Base-by-base conservation (phyloP, 2,888 invertebrate species). In the Drosophila melanocephala region DNA sequence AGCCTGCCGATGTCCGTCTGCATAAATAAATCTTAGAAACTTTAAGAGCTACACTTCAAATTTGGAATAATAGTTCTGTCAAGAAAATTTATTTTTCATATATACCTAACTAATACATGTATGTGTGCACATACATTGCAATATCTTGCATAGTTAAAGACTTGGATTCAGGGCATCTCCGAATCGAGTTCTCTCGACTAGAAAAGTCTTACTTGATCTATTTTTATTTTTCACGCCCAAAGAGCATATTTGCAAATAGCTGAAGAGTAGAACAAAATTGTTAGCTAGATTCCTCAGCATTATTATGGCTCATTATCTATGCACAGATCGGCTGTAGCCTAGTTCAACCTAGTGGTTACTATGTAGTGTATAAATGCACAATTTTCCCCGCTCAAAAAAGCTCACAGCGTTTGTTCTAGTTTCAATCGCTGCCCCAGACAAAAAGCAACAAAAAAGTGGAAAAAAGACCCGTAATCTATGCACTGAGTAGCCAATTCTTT, bases 321-420 rank as follows among this genome's bases (percentile, higher is more conserved):
- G 55, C 62, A 47, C 12, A 55, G 55, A 59, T 66, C 55, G 55
- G 39, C 42, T 22, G 44, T 62, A 59, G 42, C 58, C 39, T 39
- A 52, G 62, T 56, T 58, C 19, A 30, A 44, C 28, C 2, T 33
- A n/a, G 16, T 33, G 14, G 44, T 60, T 60, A 2, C 16, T 32
- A 28, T 30, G 63, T 61, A n/a, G 26, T 30, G 26, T 5, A 19
- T 37, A 47, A 59, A 57, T 37, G 64, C 74, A 26, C 59, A 58
- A 78, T 79, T 68, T 76, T 26, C 39, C 6, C 35, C 56, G 60
- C 39, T 73, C n/a, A 30, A 28, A 33, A 44, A 3, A 9, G 63
- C 58, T 58, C 16, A 19, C 39, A 28, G 52, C 56, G 26, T 0
- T 52, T 35, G 58, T 30, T 39, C 44, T 30, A 55, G 7, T 58